A percentile compares a stretch with the other conserved stretches of the same genome.
Conservation (phyloP, 1,140 invertebrate species). For the Pseudachorutes palmiensis region DNA sequence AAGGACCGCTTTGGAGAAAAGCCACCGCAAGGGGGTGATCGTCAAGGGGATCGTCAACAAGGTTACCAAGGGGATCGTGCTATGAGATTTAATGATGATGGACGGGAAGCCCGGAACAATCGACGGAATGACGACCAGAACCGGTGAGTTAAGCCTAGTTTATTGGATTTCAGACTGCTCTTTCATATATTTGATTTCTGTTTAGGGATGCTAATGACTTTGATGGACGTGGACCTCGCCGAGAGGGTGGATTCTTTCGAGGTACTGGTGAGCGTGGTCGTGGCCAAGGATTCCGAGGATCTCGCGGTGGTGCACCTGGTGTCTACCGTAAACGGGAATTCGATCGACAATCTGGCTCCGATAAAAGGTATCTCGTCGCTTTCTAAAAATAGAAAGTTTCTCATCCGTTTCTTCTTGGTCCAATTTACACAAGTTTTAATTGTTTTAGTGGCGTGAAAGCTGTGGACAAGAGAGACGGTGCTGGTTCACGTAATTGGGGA, state of each 20-base stretch:
- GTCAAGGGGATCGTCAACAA: background rate
- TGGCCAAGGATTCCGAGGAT: constrained; percentile 42
- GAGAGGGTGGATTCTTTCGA: constrained; percentile 39
- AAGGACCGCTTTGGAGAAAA: no score
- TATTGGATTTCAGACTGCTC: constrained; percentile 10
- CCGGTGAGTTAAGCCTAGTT: constrained; percentile 32
- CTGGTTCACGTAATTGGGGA: constrained; percentile 91
- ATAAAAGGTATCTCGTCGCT: constrained; percentile 71
- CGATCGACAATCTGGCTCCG: constrained; percentile 87
- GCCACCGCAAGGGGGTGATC: no score
- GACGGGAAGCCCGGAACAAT: constrained; percentile 62
- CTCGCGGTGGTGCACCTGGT: constrained; percentile 45
- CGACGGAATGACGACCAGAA: constrained; percentile 59
- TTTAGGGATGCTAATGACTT: constrained; percentile 35
- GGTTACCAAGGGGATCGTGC: constrained; percentile 41
- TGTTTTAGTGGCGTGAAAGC: constrained; percentile 76
- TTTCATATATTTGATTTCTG: constrained; percentile 14
- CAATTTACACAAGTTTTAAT: constrained; percentile 22
- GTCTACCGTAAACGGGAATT: constrained; percentile 79
- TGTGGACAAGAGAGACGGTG: constrained; percentile 86
- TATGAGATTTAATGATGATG: constrained; percentile 51
- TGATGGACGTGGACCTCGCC: constrained; percentile 36
- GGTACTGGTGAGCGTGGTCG: constrained; percentile 39
- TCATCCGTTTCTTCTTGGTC: background rate
- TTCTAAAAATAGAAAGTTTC: constrained; percentile 2